A percentile compares a stretch with the other conserved stretches of the same genome.
phyloP scores from a whole-genome alignment of 2,797 vertebrate genomes.

The Molossus molossus region DNA sequence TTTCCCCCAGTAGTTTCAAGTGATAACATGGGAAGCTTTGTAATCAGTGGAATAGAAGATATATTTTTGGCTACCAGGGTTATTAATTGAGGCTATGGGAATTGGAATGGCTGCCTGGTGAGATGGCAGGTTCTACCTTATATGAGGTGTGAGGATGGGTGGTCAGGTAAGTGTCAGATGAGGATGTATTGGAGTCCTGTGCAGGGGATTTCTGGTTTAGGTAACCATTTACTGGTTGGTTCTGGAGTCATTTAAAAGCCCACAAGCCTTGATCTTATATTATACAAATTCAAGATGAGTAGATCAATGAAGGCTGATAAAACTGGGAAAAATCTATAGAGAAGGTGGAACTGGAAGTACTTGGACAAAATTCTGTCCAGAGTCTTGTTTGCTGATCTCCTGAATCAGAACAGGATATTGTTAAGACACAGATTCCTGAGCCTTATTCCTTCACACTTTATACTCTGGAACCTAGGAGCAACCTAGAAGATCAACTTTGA shows the following conservation, averaged over 20 bases:
- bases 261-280: constrained; percentile 31
- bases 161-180: background rate
- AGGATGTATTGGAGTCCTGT: background rate
- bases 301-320: background rate
- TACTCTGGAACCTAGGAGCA: background rate
- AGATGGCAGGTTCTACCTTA: background rate
- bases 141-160: background rate
- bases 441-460: background rate
- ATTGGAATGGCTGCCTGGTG: background rate
- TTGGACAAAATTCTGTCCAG: constrained; percentile 6
- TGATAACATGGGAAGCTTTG: constrained; percentile 36
- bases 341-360: background rate
- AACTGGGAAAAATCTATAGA: background rate
- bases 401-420: background rate
- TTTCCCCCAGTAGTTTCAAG: background rate
- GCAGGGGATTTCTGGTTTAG: background rate
- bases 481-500: background rate
- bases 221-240: background rate
- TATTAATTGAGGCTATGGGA: background rate
- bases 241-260: constrained; percentile 47
- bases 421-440: background rate
- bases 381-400: background rate
- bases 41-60: constrained; percentile 6
- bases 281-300: constrained; percentile 34
- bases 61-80: constrained; percentile 28